These are phyloP conservation scores for Nowickia ferox DNA, from an alignment of 2,888 invertebrate genomes.

Conservation along the genomic window DNA sequence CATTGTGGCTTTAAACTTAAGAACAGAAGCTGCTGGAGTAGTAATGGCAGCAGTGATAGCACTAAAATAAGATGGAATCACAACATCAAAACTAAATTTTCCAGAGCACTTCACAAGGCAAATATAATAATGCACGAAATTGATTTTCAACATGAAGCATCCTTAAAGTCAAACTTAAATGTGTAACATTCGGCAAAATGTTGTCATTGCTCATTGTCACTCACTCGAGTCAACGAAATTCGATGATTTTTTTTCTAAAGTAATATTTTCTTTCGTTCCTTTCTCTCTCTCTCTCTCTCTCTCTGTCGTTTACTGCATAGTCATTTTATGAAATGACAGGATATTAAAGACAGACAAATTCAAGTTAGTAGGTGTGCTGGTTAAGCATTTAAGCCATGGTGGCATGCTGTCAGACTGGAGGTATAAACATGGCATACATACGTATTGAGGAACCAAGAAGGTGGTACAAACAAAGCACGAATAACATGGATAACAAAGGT, in stretches of 20 bases:
- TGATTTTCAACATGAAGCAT: slow-evolving; percentile 80
- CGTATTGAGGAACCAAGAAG: slow-evolving; percentile 12
- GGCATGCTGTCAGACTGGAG: slow-evolving; percentile 29
- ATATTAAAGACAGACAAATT: slow-evolving; percentile 69
- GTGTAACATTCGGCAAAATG: slow-evolving; percentile 64
- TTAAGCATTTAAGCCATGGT: slow-evolving; percentile 38
- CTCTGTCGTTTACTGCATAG: neutral
- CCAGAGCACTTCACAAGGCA: slow-evolving; percentile 81
- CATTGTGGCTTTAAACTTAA: slow-evolving; percentile 43
- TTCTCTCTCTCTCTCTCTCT: neutral
- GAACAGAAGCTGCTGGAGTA: slow-evolving; percentile 28
- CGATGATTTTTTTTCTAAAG: slow-evolving; percentile 33
- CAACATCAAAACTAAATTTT: slow-evolving; percentile 76
- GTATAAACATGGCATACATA: neutral
- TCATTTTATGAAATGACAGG: slow-evolving; percentile 62
- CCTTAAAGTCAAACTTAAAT: slow-evolving; percentile 65
- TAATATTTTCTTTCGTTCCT: neutral
- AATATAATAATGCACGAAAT: slow-evolving; percentile 82
- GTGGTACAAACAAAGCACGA: neutral
- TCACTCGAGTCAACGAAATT: slow-evolving; percentile 59
- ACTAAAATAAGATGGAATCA: slow-evolving; percentile 61
- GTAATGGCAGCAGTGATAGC: slow-evolving; percentile 28
- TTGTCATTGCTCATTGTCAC: slow-evolving; percentile 65
- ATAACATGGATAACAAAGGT: slow-evolving; percentile 53
- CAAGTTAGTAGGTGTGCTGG: slow-evolving; percentile 42